phyloP scores from a whole-genome alignment of 2,113 vertebrate species.

The Lota lota region DNA sequence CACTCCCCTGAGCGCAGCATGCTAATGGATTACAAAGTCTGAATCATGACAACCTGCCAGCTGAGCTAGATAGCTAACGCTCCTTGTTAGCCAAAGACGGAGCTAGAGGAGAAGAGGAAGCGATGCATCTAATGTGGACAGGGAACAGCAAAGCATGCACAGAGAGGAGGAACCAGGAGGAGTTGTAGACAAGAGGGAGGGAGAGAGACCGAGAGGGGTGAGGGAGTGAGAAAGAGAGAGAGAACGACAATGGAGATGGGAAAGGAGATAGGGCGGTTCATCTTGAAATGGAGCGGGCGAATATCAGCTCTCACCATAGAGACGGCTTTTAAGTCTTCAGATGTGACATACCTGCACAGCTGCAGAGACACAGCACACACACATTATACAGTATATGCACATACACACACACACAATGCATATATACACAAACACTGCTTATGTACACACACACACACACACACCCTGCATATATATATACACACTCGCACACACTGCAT shows the following conservation, averaged over 20 bases:
- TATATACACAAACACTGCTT: too few relatives aligned
- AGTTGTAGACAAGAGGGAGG: background rate
- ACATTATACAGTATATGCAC: background rate
- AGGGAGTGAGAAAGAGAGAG: conserved; percentile 9
- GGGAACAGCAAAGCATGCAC: background rate
- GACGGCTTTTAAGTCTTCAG: conserved; percentile 5
- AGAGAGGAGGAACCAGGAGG: conserved; percentile 1
- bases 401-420: too few relatives aligned
- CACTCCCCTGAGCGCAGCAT: conserved; percentile 4
- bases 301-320: conserved; percentile 1
- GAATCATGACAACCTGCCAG: conserved; percentile 16
- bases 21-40: conserved; percentile 42
- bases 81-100: conserved; percentile 46
- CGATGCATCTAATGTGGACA: background rate
- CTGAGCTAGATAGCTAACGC: conserved; percentile 17
- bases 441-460: too few relatives aligned
- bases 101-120: conserved; percentile 1
- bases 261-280: conserved; percentile 10
- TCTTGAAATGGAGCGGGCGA: conserved; percentile 4
- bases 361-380: background rate
- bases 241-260: conserved; percentile 5
- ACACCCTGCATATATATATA: too few relatives aligned
- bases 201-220: conserved; percentile 1
- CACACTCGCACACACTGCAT: too few relatives aligned
- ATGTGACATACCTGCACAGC: conserved; percentile 10